Conservation (phyloP, 2,797 vertebrate species). For the Acropternis orthonyx region DNA sequence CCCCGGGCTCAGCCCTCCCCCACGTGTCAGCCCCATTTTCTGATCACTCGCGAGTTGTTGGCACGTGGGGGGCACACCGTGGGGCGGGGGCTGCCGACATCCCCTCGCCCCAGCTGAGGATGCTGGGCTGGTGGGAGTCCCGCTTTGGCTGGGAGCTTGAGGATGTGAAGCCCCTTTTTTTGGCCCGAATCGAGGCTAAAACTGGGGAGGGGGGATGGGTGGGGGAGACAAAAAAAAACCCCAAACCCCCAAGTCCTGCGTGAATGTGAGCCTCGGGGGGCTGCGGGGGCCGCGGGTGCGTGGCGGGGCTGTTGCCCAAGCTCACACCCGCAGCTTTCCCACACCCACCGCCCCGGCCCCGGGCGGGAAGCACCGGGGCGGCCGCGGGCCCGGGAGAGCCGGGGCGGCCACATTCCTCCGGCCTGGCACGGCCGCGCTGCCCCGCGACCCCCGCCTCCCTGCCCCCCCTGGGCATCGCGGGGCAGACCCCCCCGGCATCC, state of each 20-base stretch:
- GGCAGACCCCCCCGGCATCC: neutral
- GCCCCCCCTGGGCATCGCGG: neutral
- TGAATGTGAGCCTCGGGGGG: neutral
- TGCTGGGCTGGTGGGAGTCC: neutral
- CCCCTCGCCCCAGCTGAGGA: fast-evolving
- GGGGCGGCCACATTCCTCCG: neutral
- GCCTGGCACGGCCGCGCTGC: neutral
- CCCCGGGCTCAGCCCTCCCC: fast-evolving
- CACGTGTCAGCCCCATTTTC: neutral
- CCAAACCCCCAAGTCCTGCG: neutral
- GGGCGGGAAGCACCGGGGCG: constrained; percentile 4
- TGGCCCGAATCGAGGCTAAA: neutral
- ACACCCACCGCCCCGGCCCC: constrained; percentile 44
- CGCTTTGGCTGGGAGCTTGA: neutral
- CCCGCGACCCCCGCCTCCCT: neutral
- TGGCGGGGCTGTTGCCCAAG: constrained; percentile 10
- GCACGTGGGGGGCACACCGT: neutral
- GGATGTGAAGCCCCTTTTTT: neutral
- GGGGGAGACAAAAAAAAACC: too few relatives aligned
- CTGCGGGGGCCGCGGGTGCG: neutral
- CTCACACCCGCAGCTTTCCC: constrained; percentile 53
- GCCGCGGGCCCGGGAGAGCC: constrained; percentile 21
- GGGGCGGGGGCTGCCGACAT: neutral
- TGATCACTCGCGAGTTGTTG: neutral
- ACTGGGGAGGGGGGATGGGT: fast-evolving